Percentiles rank a stretch among this genome's conserved stretches.
phyloP scores from a whole-genome alignment of 2,797 vertebrate species.

The Cynodonichthys magdalenae region DNA sequence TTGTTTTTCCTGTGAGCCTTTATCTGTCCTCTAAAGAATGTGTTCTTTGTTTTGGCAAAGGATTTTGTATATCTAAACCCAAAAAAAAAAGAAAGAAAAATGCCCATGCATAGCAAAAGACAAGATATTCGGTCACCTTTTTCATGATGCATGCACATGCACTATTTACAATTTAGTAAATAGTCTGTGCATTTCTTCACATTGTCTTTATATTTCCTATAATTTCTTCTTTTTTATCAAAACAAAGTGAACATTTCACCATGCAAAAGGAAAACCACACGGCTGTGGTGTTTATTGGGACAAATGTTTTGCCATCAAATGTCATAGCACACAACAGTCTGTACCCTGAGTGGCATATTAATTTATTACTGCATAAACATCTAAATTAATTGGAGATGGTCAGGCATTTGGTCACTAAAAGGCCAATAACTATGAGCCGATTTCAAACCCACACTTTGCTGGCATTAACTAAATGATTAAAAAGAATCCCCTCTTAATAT shows the following conservation, averaged over 20 bases:
- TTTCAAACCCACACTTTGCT: constrained; percentile 39
- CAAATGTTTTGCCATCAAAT: constrained; percentile 5
- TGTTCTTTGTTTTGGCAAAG: constrained; percentile 6
- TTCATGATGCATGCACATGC: too few relatives aligned
- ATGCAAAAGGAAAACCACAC: not conserved
- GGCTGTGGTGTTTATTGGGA: not conserved
- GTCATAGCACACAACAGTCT: constrained; percentile 16
- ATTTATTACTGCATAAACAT: constrained; percentile 33
- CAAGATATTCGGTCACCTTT: constrained; percentile 5
- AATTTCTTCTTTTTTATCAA: not conserved
- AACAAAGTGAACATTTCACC: not conserved
- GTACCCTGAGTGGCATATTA: constrained; percentile 22
- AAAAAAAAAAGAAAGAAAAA: not conserved
- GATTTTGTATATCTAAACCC: constrained; percentile 29
- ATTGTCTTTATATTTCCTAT: not conserved
- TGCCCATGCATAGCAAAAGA: not conserved
- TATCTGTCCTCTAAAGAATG: constrained; percentile 33
- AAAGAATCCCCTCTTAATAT: constrained; percentile 35
- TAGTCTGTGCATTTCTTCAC: not conserved
- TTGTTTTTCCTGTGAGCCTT: constrained; percentile 44
- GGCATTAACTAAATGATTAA: constrained; percentile 60
- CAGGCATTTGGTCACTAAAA: constrained; percentile 40
- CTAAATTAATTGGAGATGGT: constrained; percentile 43
- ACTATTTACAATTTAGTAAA: too few relatives aligned
- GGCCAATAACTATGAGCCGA: constrained; percentile 19